phyloP scores from a whole-genome alignment of 2,113 vertebrate species.

The Seriola aureovittata region DNA sequence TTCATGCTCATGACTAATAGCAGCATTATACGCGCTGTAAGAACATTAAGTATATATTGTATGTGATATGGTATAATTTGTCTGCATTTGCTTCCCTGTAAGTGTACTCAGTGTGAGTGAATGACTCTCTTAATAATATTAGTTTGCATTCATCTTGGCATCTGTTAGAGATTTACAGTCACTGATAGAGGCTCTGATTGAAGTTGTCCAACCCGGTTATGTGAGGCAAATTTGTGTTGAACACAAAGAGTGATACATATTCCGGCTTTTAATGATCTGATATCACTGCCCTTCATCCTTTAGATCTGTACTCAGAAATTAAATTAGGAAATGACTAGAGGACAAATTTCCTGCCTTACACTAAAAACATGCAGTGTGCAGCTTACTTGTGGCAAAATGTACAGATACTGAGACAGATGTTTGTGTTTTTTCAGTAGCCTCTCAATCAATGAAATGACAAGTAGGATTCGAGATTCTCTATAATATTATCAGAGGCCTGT shows the following conservation, averaged over 20 bases:
- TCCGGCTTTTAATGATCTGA: constrained; percentile 40
- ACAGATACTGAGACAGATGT: constrained; percentile 18
- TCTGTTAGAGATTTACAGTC: constrained; percentile 30
- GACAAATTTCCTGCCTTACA: constrained; percentile 24
- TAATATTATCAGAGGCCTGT: constrained; percentile 13
- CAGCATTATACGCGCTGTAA: constrained; percentile 22
- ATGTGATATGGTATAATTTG: constrained; percentile 29
- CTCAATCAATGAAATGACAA: constrained; percentile 31
- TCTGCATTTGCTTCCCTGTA: constrained; percentile 40
- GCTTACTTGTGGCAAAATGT: neutral
- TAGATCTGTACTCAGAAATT: constrained; percentile 24
- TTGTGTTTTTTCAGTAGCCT: constrained; percentile 3
- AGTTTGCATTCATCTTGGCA: constrained; percentile 29
- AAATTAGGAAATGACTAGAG: constrained; percentile 42
- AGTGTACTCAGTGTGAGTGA: constrained; percentile 20
- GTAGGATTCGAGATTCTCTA: constrained; percentile 17
- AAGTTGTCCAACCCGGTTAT: constrained; percentile 49
- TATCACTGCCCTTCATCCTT: constrained; percentile 51
- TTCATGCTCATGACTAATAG: constrained; percentile 41
- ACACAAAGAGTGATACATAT: constrained; percentile 43
- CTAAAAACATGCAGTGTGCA: constrained; percentile 8
- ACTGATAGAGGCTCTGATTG: constrained; percentile 41
- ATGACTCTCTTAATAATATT: constrained; percentile 34
- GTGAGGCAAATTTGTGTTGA: constrained; percentile 53
- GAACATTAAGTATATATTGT: constrained; percentile 33